These are phyloP conservation scores for Aricia agestis DNA, from an alignment of 1,140 invertebrate genomes.

Conservation along the genomic window DNA sequence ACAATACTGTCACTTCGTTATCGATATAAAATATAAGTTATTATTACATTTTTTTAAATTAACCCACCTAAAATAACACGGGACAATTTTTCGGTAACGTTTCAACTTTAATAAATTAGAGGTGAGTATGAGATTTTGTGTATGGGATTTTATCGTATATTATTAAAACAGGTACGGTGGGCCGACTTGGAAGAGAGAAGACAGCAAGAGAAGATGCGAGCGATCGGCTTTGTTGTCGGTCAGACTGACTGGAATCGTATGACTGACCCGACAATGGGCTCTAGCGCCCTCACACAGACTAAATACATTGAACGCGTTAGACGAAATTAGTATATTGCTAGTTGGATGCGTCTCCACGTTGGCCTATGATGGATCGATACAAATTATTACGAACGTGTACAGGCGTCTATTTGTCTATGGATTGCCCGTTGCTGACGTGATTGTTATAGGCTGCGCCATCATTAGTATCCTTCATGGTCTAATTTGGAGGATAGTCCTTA, in stretches of 20 bases:
- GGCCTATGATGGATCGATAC: too few relatives aligned
- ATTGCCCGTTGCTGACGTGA: too few relatives aligned
- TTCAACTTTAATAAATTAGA: background rate
- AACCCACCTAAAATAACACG: background rate
- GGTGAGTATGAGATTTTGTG: slow-evolving; percentile 20
- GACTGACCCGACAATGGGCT: slow-evolving; percentile 93
- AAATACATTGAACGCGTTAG: slow-evolving; percentile 89
- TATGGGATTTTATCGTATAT: slow-evolving; percentile 54
- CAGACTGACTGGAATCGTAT: slow-evolving; percentile 96
- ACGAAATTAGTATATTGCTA: slow-evolving; percentile 35
- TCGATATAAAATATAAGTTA: too few relatives aligned
- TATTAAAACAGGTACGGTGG: slow-evolving; percentile 90
- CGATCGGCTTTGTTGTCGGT: slow-evolving; percentile 96
- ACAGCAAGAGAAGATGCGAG: slow-evolving; percentile 92
- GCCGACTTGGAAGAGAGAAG: slow-evolving; percentile 96
- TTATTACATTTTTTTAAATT: background rate
- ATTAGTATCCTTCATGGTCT: too few relatives aligned
- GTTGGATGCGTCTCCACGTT: background rate
- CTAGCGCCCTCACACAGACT: slow-evolving; percentile 92
- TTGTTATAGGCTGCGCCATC: too few relatives aligned
- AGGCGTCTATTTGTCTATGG: too few relatives aligned
- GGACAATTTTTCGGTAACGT: background rate
- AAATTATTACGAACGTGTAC: too few relatives aligned
- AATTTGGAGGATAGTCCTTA: too few relatives aligned
- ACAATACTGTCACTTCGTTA: background rate